Evolutionary conservation across 2,797 vertebrate species (phyloP).

Genomic region (Taenioides sp.): DNA sequence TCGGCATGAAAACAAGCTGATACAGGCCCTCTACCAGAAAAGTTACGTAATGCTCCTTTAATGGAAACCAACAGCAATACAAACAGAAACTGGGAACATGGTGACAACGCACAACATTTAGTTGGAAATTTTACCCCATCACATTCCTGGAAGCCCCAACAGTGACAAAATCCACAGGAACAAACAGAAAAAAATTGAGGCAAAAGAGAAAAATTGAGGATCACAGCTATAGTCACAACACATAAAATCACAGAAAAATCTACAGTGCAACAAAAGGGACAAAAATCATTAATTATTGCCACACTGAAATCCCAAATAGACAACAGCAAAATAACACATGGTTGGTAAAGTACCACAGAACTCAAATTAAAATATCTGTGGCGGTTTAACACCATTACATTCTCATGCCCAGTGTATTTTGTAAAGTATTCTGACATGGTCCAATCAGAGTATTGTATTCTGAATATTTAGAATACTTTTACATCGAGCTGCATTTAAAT

Average conservation of each 20-base stretch:
- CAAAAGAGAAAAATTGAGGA: slow-evolving; percentile 72
- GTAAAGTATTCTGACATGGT: no score
- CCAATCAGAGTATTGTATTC: no score
- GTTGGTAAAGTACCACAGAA: slow-evolving; percentile 6
- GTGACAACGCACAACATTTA: slow-evolving; percentile 45
- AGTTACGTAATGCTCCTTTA: background rate
- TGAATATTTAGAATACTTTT: no score
- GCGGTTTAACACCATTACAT: background rate
- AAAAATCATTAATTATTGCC: slow-evolving; percentile 24
- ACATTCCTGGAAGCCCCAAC: slow-evolving; percentile 84
- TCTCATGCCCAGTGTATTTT: background rate
- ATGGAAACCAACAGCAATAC: background rate
- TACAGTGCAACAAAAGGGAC: slow-evolving; percentile 48
- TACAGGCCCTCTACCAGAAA: no score
- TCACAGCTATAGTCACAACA: slow-evolving; percentile 75
- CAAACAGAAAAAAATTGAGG: slow-evolving; percentile 77
- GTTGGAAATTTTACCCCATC: slow-evolving; percentile 81
- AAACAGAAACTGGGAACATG: slow-evolving; percentile 13
- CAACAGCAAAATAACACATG: slow-evolving; percentile 26
- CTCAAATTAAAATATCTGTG: background rate
- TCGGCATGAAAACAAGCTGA: no score
- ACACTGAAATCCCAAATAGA: slow-evolving; percentile 22
- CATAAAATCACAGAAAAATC: slow-evolving; percentile 60
- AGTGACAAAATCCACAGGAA: slow-evolving; percentile 84
- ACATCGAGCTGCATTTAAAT: no score